These are phyloP conservation scores for Pseudococcus longispinus DNA, from an alignment of 2,888 invertebrate species.

Conservation along the genomic window DNA sequence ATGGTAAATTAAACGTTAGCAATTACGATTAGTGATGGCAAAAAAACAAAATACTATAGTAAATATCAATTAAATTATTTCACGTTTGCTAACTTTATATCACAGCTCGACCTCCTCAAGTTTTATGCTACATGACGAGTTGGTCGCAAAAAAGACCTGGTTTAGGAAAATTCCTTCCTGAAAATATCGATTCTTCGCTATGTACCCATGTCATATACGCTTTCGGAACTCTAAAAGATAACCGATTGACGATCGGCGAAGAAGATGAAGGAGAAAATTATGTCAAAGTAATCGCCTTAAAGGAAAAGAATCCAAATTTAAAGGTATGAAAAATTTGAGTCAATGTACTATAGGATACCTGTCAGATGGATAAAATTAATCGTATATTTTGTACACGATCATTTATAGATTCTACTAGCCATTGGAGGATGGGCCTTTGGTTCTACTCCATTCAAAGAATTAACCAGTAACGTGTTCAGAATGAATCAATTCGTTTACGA, in stretches of 20 bases:
- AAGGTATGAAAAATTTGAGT: constrained; percentile 69
- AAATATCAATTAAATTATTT: too few species aligned
- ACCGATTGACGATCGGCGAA: constrained; percentile 79
- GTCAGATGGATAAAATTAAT: too few species aligned
- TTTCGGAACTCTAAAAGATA: constrained; percentile 88
- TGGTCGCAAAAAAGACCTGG: constrained; percentile 94
- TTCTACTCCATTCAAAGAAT: constrained; percentile 90
- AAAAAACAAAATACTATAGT: too few species aligned
- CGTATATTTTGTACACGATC: too few species aligned
- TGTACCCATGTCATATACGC: constrained; percentile 96
- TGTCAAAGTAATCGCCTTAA: constrained; percentile 80
- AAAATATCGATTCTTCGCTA: constrained; percentile 84
- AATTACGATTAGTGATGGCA: too few species aligned
- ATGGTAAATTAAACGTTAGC: constrained; percentile 65
- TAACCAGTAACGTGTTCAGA: constrained; percentile 87
- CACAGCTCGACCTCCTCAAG: constrained; percentile 81
- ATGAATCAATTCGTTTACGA: constrained; percentile 96
- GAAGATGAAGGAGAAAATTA: constrained; percentile 83
- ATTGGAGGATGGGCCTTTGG: constrained; percentile 98
- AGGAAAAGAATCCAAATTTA: constrained; percentile 86
- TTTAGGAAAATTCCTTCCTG: constrained; percentile 85
- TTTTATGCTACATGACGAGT: constrained; percentile 94
- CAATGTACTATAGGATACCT: neutral
- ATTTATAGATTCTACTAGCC: constrained; percentile 75
- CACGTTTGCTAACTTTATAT: neutral